Base-by-base conservation (phyloP, 2,797 vertebrate genomes). In the Notoglanidium macrostoma region DNA sequence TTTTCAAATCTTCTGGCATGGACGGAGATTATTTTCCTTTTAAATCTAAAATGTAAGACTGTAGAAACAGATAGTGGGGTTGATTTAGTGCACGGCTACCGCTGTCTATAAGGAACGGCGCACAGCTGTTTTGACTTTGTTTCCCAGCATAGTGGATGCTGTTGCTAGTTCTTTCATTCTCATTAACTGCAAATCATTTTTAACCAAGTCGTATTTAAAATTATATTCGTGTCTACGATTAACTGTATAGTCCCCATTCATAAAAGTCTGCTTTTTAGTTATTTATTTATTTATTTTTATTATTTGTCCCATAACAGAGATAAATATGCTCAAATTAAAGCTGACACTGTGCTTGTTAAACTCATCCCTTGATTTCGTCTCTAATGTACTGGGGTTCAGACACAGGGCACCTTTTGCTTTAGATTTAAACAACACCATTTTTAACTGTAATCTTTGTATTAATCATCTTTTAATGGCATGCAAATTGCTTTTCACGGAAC, bases 401-500 rank as follows among this genome's bases (percentile, higher is more conserved):
- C 26, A 19, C n/a, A 51, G 23, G 8, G 74, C 65, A 59, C 35
- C 19, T 79, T 78, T 70, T 79, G 46, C 51, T 46, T 68, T 35
- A 74, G 23, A 51, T 70, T 86, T 51, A 76, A 80, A 87, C 5
- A 59, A 46, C 70, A 35, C 80, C 68, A 78, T 40, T 72, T 78
- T 82, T 80, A 57, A 80, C 55, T 87, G 44, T 76, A 76, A 86
- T 81, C 55, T 61, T 80, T 78, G 83, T 65, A 80, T 85, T 86
- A 88, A 90, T 87, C 14, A 59, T 87, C 0, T 86, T 83, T 88
- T 89, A 87, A 88, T 89, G 84, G 61, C 49, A 35, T 86, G 87
- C 85, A 88, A 86, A 90, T 89, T 83, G 85, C 55, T 84, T 87
- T 79, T 51, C 73, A 73, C 87, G 84, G 40, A 87, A 81, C 77